Base-by-base conservation (phyloP, 2,888 invertebrate species). In the Eupithecia dodoneata region DNA sequence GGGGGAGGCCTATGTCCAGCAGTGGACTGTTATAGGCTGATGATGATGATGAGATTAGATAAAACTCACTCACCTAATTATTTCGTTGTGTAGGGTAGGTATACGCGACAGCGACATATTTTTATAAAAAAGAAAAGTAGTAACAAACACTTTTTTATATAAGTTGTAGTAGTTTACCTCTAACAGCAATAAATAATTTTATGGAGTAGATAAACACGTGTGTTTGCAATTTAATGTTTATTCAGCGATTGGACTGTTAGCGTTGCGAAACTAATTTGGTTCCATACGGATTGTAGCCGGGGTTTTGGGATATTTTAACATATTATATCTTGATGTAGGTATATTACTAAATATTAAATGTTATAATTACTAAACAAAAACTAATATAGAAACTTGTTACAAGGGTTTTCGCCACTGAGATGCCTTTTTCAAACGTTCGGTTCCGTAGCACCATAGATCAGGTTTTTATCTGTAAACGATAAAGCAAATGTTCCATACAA, bases 211-310 rank as follows among this genome's bases (percentile, higher is more conserved):
- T 67, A 73, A 42, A 71, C 75, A 71, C 75, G 71, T 78, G 75
- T 75, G 65, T 71, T 75, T 71, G 73, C 75, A 66, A 70, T 70
- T 70, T 70, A 73, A 73, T 73, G 73, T 72, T 72, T 70, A 73
- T 65, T 47, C 45, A 70, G 30, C 70, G 70, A 70, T 72, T 65
- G 30, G 63, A 18, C 63, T 10, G 69, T 47, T 47, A 49, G 59
- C 47, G 72, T 72, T 72, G 72, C 72, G 72, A 72, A 72, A 73
- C 70, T 45, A 49, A 70, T 47, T 45, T 70, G 12, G 13, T 47
- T 70, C 45, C 70, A 47, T 18, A 70, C 13, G 70, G 70, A n/a
- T 49, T 30, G 18, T 6, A 12, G 49, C 70, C 9, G 18, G n/a
- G 42, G 44, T 18, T 18, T n/a, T 1, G 45, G 5, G 10, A 42